Evolutionary conservation across 2,113 vertebrate species (phyloP), one percentile per base, ranked within the genome.

Genomic region (Lagopus leucura): DNA sequence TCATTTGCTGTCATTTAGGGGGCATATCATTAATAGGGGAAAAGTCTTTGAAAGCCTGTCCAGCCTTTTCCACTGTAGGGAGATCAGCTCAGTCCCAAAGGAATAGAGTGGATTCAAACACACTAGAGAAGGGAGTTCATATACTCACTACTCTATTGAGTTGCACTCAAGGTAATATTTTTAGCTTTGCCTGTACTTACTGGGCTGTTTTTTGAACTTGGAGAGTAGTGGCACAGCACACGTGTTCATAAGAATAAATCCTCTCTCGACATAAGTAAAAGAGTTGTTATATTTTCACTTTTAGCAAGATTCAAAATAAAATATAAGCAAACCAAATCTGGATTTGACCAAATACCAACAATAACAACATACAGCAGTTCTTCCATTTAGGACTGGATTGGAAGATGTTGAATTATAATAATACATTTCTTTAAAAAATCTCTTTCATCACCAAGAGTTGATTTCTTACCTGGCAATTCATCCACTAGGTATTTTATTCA

Each of bases 1-100:
- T 60, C 5, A 4, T 72, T 82, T 76, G 12, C 38, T 3, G 1
- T 57, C 0, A 0, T 65, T 88, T 18, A 40, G 34, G 28, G 6
- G 13, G 74, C 4, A 13, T 25, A 80, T 2, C 10, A 45, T 25
- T 86, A 75, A 71, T 1, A 55, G 6, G 19, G 22, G 12, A 11
- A 79, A 78, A 63, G 19, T 21, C 27, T 28, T 19, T 50, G 52
- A 47, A 71, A 66, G 30, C 8, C 38, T 61, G 8, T 22, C 17
- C 63, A 74, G 54, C 8, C 11, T 69, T 88, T 77, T 18, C 55
- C 12, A 81, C 60, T 36, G 16, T 32, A 65, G 65, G 50, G 14
- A 38, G 8, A 47, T 22, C 14, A 76, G 4, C 67, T 92, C 48
- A 74, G 18, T 86, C 34, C 25, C 11, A 40, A 36, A 64, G 34